Evolutionary conservation across 2,797 vertebrate species (phyloP).

Genomic region (Schizothorax lantsangensis): DNA sequence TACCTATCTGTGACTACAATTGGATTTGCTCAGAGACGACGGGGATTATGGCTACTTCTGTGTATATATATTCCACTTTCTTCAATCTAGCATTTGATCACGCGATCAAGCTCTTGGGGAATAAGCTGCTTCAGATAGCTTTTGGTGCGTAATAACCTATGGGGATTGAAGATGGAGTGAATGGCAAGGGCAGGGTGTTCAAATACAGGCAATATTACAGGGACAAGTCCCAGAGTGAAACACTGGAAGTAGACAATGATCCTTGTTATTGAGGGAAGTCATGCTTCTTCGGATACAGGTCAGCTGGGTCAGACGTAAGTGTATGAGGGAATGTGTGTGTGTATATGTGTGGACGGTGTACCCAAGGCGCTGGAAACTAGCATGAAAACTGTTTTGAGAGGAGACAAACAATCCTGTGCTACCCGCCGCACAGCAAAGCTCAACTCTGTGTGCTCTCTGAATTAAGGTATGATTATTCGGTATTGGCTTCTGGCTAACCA

Average conservation of each 20-base stretch:
- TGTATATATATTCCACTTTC: slow-evolving; percentile 66
- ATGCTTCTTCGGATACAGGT: slow-evolving; percentile 41
- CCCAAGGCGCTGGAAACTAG: slow-evolving; percentile 3
- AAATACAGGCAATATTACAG: slow-evolving; percentile 44
- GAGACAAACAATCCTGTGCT: slow-evolving; percentile 56
- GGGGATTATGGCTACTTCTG: slow-evolving; percentile 69
- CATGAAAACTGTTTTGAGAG: slow-evolving; percentile 20
- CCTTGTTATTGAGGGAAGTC: slow-evolving; percentile 56
- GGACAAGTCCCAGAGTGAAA: slow-evolving; percentile 60
- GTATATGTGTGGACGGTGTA: neutral
- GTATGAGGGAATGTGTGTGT: slow-evolving; percentile 17
- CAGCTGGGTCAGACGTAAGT: slow-evolving; percentile 37
- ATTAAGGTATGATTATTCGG: slow-evolving; percentile 9
- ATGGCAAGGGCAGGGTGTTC: slow-evolving; percentile 44
- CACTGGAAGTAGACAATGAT: slow-evolving; percentile 66
- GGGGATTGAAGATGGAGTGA: slow-evolving; percentile 53
- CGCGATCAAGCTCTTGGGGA: slow-evolving; percentile 67
- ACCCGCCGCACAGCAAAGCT: neutral
- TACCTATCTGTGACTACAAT: slow-evolving; percentile 68
- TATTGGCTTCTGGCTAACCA: slow-evolving; percentile 16
- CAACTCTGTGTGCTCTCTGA: slow-evolving; percentile 17
- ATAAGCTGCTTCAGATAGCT: slow-evolving; percentile 70
- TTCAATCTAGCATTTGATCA: slow-evolving; percentile 69
- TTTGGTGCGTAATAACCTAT: slow-evolving; percentile 70
- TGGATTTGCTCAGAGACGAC: slow-evolving; percentile 69